These are phyloP conservation scores for Alectoris magna DNA, from an alignment of 2,797 vertebrate species.

Conservation along the genomic window DNA sequence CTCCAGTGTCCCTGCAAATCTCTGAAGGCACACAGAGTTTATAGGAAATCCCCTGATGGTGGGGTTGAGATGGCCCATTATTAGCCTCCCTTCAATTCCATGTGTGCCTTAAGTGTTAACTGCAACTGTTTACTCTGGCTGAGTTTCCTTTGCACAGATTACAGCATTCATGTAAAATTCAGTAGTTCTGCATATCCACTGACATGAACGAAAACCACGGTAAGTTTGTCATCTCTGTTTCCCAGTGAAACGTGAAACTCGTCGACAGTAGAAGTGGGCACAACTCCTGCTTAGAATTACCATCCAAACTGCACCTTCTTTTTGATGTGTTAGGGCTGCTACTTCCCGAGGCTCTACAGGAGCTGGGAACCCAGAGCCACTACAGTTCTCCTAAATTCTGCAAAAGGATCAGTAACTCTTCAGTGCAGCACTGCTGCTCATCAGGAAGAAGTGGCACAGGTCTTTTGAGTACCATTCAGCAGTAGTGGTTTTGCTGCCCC, in stretches of 20 bases:
- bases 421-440: background rate
- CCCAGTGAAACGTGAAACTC: conserved; percentile 4
- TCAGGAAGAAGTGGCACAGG: background rate
- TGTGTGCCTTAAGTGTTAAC: background rate
- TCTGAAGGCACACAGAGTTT: background rate
- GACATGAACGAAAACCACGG: background rate
- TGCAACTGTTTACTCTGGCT: conserved; percentile 25
- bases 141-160: conserved; percentile 16
- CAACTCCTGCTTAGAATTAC: background rate
- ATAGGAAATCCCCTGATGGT: background rate
- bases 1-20: background rate
- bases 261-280: background rate
- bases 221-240: conserved; percentile 23
- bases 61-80: background rate
- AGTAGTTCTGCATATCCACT: conserved; percentile 10
- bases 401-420: background rate
- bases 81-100: background rate
- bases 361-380: background rate
- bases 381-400: background rate
- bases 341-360: background rate
- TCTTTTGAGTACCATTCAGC: background rate
- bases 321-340: background rate
- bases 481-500: background rate
- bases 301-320: background rate
- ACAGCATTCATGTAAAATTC: background rate